These are phyloP conservation scores for Drosophila melanica DNA, from an alignment of 1,140 invertebrate species.

Conservation along the genomic window DNA sequence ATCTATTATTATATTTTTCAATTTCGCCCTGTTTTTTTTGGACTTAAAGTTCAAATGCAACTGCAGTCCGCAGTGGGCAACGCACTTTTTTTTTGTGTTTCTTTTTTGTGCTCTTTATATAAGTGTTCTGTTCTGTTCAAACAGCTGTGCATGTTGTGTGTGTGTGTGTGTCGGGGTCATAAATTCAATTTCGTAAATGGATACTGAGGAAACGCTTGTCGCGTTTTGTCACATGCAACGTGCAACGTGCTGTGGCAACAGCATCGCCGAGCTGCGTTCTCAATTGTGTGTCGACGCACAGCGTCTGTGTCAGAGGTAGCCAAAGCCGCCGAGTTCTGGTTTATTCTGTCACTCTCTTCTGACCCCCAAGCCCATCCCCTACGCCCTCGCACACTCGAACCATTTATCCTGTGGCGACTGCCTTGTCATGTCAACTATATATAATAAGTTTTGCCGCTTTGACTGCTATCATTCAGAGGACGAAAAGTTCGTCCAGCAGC, in stretches of 20 bases:
- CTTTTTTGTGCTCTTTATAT: not conserved
- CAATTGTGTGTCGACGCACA: not conserved
- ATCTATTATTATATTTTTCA: not conserved
- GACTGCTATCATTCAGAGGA: constrained; percentile 32
- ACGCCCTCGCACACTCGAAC: too few species aligned
- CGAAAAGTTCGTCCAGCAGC: constrained; percentile 35
- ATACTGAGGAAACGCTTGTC: constrained; percentile 46
- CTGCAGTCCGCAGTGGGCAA: not conserved
- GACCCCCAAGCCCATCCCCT: not conserved
- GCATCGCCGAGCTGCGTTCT: not conserved
- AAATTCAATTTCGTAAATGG: constrained; percentile 74
- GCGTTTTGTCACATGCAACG: constrained; percentile 68
- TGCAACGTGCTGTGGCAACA: constrained; percentile 6
- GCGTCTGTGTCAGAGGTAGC: constrained; percentile 4
- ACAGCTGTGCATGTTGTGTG: constrained; percentile 20
- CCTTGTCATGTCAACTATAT: constrained; percentile 46
- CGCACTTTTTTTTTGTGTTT: not conserved
- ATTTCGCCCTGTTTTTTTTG: not conserved
- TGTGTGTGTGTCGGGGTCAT: constrained; percentile 50
- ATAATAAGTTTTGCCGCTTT: constrained; percentile 45
- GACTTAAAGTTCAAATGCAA: constrained; percentile 7
- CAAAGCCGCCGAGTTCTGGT: constrained; percentile 9
- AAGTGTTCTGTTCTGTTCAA: constrained; percentile 14
- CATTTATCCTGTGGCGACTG: constrained; percentile 9
- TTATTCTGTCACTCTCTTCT: constrained; percentile 10